Percentiles rank a stretch among this genome's conserved stretches.
Conservation (phyloP, 1,140 invertebrate genomes). For the Spodoptera litura region DNA sequence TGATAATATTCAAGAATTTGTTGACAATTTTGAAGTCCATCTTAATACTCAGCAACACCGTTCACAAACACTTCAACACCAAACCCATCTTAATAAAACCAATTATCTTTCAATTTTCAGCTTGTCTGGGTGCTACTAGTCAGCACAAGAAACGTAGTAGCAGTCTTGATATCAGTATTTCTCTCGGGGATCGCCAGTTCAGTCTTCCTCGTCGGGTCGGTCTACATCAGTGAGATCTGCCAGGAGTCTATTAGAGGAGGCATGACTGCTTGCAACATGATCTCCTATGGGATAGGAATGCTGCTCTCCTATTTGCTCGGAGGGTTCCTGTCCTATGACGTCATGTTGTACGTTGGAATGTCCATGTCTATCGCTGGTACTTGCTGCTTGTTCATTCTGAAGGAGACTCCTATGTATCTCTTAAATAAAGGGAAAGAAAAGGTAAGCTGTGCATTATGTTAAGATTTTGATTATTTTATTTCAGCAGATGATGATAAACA, state of each 20-base stretch:
- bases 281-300: conserved; percentile 67
- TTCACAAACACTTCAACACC: no score
- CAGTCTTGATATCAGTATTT: conserved; percentile 62
- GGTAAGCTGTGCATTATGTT: no score
- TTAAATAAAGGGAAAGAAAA: conserved; percentile 64
- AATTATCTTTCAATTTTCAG: conserved; percentile 54
- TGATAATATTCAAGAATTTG: no score
- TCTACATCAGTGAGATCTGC: conserved; percentile 71
- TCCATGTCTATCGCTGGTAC: conserved; percentile 51
- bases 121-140: conserved; percentile 59
- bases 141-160: conserved; percentile 60
- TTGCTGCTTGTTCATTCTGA: conserved; percentile 54
- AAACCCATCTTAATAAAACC: not conserved
- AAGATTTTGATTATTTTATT: no score
- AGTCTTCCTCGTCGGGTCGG: conserved; percentile 58
- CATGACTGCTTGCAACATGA: conserved; percentile 64
- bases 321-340: conserved; percentile 60
- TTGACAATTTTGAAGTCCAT: no score
- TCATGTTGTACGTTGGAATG: conserved; percentile 66
- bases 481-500: no score
- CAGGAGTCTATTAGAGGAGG: conserved; percentile 68
- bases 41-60: no score
- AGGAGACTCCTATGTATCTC: conserved; percentile 67
- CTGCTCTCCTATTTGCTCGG: conserved; percentile 65
- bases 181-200: conserved; percentile 62